These are phyloP conservation scores for Cyclargus thomasi DNA, from an alignment of 1,140 invertebrate genomes.

Conservation along the genomic window DNA sequence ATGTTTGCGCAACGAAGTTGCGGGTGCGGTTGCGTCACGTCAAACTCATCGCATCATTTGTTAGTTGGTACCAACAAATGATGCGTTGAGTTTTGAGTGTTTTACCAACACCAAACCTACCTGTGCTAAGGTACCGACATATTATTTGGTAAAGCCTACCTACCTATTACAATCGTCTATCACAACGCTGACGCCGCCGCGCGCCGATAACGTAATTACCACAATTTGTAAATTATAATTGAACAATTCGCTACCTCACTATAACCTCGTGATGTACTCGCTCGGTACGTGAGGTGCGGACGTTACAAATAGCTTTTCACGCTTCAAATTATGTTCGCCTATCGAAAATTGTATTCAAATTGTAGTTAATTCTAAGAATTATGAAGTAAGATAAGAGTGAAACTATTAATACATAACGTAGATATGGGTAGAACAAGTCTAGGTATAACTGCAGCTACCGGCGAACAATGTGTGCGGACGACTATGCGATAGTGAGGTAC, in stretches of 20 bases:
- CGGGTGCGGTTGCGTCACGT: no score
- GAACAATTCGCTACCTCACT: background rate
- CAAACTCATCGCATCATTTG: no score
- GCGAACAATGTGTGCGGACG: background rate
- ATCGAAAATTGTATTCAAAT: background rate
- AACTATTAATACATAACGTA: background rate
- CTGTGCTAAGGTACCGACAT: no score
- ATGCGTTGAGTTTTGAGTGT: no score
- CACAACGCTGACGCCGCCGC: no score
- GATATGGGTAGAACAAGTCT: background rate
- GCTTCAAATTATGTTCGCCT: background rate
- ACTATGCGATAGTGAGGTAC: background rate
- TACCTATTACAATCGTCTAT: no score
- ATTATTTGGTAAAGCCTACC: no score
- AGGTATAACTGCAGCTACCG: background rate
- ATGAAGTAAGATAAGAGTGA: background rate
- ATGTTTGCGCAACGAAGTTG: no score
- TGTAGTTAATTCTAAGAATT: background rate
- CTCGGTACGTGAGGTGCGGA: background rate
- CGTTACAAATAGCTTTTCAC: background rate
- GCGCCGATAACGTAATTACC: background rate
- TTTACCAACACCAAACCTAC: no score
- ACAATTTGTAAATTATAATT: background rate
- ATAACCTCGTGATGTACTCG: background rate
- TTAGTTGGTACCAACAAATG: no score